phyloP scores from a whole-genome alignment of 2,888 invertebrate genomes.

The Nemoura dubitans region DNA sequence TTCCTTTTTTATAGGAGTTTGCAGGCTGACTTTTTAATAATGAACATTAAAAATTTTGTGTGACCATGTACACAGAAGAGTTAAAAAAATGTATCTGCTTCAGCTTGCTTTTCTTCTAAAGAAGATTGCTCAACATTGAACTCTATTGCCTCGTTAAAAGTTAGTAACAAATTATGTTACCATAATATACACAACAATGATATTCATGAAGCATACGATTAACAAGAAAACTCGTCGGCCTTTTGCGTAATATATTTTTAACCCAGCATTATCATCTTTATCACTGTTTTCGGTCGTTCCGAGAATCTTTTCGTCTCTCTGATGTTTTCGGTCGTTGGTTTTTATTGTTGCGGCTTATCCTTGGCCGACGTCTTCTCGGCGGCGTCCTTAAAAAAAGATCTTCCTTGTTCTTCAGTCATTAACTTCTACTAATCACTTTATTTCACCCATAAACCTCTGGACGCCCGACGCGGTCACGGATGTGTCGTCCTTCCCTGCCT shows the following conservation, averaged over 20 bases:
- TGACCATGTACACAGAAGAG: no score
- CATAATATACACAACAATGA: not conserved
- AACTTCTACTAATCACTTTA: slow-evolving; percentile 36
- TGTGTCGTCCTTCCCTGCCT: not conserved
- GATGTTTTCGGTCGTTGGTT: slow-evolving; percentile 29
- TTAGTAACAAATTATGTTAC: not conserved
- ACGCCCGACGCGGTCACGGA: not conserved
- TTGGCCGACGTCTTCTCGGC: not conserved
- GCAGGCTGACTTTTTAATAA: no score
- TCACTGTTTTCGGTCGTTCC: slow-evolving; percentile 15
- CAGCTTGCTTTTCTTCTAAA: not conserved
- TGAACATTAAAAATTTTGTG: no score
- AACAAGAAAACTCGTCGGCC: not conserved
- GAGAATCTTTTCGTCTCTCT: slow-evolving; percentile 18
- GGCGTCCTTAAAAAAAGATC: slow-evolving; percentile 8
- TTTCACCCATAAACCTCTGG: slow-evolving; percentile 25
- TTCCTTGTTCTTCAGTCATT: slow-evolving; percentile 31
- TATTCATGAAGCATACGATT: slow-evolving; percentile 7
- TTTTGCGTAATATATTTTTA: not conserved
- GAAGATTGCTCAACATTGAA: not conserved
- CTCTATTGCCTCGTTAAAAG: not conserved
- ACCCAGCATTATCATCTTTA: slow-evolving; percentile 9
- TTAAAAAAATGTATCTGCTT: no score
- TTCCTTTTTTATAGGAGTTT: no score
- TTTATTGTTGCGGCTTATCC: slow-evolving; percentile 24